A percentile compares a stretch with the other conserved stretches of the same genome.
phyloP scores from a whole-genome alignment of 2,113 vertebrate species.

The Gallinago undulata region DNA sequence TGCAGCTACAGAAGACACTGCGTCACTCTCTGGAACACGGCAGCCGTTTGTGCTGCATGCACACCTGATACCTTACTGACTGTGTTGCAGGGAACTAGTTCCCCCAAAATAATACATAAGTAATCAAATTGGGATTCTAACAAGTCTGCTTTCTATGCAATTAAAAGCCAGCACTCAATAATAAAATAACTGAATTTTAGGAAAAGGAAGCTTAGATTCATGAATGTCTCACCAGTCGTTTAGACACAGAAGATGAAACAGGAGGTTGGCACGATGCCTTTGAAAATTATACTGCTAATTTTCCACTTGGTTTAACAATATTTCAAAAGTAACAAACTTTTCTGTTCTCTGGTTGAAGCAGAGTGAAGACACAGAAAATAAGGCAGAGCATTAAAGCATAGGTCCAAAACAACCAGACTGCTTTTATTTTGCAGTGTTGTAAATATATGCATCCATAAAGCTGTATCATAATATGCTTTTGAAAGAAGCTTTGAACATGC shows the following conservation, averaged over 20 bases:
- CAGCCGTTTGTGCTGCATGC: not conserved
- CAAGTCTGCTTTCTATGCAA: not conserved
- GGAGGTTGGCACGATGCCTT: not conserved
- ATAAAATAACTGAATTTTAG: not conserved
- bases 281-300: not conserved
- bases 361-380: not conserved
- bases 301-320: not conserved
- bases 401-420: not conserved
- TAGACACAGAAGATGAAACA: not conserved
- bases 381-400: not conserved
- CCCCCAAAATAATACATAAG: not conserved
- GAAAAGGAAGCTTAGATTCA: not conserved
- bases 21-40: not conserved
- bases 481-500: not conserved
- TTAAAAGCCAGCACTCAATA: not conserved
- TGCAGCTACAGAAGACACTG: not conserved
- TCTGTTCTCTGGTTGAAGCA: not conserved
- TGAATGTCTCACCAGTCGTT: not conserved
- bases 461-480: not conserved
- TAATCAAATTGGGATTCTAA: not conserved
- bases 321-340: not conserved
- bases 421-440: not conserved
- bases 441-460: not conserved
- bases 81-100: accelerated
- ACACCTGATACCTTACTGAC: not conserved